phyloP scores from a whole-genome alignment of 1,140 invertebrate species.

The Anoplolepis gracilipes region DNA sequence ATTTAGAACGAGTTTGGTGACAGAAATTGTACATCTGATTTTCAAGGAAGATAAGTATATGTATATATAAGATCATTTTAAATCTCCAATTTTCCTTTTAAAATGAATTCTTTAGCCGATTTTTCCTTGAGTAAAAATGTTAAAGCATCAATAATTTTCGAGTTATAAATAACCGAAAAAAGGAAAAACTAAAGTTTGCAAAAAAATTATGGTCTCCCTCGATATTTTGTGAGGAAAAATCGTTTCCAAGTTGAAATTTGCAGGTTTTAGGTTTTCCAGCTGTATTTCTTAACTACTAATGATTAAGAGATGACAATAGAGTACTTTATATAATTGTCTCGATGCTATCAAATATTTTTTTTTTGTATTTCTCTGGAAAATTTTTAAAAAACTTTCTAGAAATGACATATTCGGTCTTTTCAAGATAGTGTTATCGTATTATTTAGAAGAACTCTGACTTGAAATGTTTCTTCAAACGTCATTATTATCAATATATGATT shows the following conservation, averaged over 20 bases:
- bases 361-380: neutral
- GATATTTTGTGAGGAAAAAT: too few species aligned
- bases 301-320: neutral
- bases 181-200: too few species aligned
- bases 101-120: too few species aligned
- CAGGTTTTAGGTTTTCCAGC: too few species aligned
- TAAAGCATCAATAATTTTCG: too few species aligned
- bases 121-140: too few species aligned
- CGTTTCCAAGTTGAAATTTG: too few species aligned
- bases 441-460: neutral
- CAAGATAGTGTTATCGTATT: neutral
- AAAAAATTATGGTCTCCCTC: too few species aligned
- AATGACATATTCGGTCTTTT: neutral
- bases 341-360: neutral
- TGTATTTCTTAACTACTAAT: neutral
- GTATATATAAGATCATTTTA: too few species aligned
- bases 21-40: neutral
- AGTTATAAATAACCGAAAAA: too few species aligned
- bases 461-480: neutral
- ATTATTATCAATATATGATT: conserved; percentile 5
- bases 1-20: neutral
- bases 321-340: neutral
- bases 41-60: neutral
- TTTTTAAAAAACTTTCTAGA: too few species aligned
- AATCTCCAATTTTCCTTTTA: too few species aligned